Conservation (phyloP, 2,888 invertebrate genomes). For the Dryomyza anilis region DNA sequence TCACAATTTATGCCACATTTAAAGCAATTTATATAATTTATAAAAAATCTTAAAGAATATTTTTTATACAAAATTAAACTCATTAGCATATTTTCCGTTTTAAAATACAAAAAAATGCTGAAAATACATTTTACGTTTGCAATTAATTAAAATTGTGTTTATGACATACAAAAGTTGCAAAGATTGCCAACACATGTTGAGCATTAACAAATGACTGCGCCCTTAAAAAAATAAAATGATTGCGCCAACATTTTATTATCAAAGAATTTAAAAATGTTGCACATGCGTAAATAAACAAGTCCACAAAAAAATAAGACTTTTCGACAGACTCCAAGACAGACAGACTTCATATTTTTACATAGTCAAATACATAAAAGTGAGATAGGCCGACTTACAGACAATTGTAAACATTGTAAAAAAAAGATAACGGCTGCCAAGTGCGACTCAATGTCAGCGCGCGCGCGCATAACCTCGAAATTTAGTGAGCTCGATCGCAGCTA, state of each 20-base stretch:
- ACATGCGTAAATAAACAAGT: too few relatives aligned
- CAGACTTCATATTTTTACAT: not conserved
- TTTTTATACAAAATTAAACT: conserved; percentile 12
- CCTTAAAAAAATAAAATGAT: not conserved
- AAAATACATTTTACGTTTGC: not conserved
- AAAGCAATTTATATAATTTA: too few relatives aligned
- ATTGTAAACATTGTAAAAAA: not conserved
- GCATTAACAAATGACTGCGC: too few relatives aligned
- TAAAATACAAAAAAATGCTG: not conserved
- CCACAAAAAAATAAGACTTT: not conserved
- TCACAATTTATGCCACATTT: too few relatives aligned
- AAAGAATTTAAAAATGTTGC: too few relatives aligned
- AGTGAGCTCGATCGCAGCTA: not conserved
- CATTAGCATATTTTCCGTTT: conserved; percentile 7
- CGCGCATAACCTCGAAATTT: not conserved
- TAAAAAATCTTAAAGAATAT: too few relatives aligned
- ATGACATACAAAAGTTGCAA: not conserved
- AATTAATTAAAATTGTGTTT: conserved; percentile 1
- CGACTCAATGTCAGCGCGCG: not conserved
- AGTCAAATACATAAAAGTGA: too few relatives aligned
- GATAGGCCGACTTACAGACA: not conserved
- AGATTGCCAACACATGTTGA: too few relatives aligned
- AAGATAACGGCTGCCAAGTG: not conserved
- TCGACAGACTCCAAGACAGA: not conserved
- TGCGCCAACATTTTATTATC: too few relatives aligned